A percentile compares a stretch with the other conserved stretches of the same genome.
phyloP scores from a whole-genome alignment of 2,888 invertebrate species.

The Parapristionchus giblindavisi region DNA sequence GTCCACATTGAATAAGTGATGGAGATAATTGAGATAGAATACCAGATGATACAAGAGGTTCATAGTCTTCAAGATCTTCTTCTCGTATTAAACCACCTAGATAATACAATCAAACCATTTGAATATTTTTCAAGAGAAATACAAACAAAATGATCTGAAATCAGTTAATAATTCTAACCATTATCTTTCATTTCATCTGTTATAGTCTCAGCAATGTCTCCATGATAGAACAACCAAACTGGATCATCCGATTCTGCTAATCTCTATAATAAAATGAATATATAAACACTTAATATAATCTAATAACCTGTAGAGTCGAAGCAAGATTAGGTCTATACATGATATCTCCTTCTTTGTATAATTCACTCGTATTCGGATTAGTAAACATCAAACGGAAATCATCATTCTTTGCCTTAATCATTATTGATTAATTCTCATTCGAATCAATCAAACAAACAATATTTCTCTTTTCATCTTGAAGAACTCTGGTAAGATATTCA shows the following conservation, averaged over 20 bases:
- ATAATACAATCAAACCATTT: too few relatives aligned
- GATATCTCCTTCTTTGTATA: slow-evolving; percentile 69
- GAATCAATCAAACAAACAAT: neutral
- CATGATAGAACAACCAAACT: slow-evolving; percentile 66
- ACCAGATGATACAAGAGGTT: neutral
- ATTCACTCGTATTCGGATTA: slow-evolving; percentile 64
- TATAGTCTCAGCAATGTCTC: slow-evolving; percentile 68
- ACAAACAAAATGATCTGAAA: too few relatives aligned
- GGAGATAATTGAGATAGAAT: slow-evolving; percentile 56
- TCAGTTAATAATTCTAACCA: too few relatives aligned
- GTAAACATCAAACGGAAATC: slow-evolving; percentile 62
- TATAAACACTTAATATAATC: neutral
- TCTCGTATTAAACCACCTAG: too few relatives aligned
- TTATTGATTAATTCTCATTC: neutral
- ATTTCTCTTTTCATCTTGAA: neutral
- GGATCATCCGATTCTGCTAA: slow-evolving; percentile 64
- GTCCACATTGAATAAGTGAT: slow-evolving; percentile 78
- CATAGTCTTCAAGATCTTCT: too few relatives aligned
- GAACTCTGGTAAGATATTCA: slow-evolving; percentile 4
- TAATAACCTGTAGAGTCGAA: slow-evolving; percentile 10
- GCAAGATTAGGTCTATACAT: slow-evolving; percentile 53
- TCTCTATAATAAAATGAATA: slow-evolving; percentile 40
- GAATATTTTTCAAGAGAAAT: too few relatives aligned
- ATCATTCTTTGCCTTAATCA: neutral
- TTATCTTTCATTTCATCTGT: slow-evolving; percentile 52